Conservation (phyloP, 2,888 invertebrate species). For the Calliphora vomitoria region DNA sequence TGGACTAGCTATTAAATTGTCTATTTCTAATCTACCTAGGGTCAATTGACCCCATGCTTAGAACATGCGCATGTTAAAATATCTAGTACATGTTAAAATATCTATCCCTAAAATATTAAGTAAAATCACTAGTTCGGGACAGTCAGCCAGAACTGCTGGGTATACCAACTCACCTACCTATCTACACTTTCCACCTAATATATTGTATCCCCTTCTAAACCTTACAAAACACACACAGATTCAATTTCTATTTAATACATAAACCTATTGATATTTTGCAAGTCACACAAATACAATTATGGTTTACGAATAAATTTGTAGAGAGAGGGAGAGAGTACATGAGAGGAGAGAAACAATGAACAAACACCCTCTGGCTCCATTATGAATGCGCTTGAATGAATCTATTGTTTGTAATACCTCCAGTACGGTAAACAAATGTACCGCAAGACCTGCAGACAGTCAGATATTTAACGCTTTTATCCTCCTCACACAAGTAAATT, state of each 20-base stretch:
- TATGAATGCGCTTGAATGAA: constrained; percentile 9
- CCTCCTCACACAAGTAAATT: background rate
- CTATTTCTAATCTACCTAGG: too few relatives aligned
- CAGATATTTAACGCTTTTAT: background rate
- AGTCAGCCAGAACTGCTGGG: too few relatives aligned
- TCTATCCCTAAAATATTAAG: too few relatives aligned
- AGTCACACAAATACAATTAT: constrained; percentile 19
- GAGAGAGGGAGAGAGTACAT: too few relatives aligned
- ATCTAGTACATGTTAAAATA: too few relatives aligned
- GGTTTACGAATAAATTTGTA: background rate
- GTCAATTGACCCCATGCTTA: too few relatives aligned
- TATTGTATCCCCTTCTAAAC: background rate
- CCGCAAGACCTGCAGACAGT: background rate
- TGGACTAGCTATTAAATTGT: too few relatives aligned
- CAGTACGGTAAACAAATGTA: constrained; percentile 6
- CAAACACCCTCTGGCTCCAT: background rate
- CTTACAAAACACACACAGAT: background rate
- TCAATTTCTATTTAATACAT: constrained; percentile 15
- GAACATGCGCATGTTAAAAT: too few relatives aligned
- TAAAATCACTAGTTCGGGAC: too few relatives aligned
- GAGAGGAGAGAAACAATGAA: background rate
- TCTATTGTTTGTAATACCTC: constrained; percentile 20
- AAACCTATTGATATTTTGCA: constrained; percentile 25
- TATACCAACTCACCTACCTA: background rate
- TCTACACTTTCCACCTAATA: background rate